These are phyloP conservation scores for Catostylus mosaicus DNA, from an alignment of 30 jellyfish, hydroid and myxozoan genomes.

Conservation along the genomic window DNA sequence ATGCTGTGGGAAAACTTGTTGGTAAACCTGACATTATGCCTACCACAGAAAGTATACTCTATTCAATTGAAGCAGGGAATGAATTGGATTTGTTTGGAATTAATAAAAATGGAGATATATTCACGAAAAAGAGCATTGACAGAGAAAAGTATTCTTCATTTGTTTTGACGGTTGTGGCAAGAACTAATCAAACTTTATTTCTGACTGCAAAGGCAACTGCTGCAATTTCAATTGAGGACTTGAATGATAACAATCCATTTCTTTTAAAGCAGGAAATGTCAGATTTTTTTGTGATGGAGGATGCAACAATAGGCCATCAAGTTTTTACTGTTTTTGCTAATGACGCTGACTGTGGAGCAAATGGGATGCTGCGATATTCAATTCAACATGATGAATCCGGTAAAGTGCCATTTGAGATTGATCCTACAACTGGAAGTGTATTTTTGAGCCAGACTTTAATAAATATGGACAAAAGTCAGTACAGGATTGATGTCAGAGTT, in stretches of 20 bases:
- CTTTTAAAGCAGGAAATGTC: not conserved
- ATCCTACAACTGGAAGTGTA: slow-evolving; percentile 69
- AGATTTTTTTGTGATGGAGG: slow-evolving; percentile 35
- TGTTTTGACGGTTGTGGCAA: slow-evolving; percentile 31
- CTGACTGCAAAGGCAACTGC: slow-evolving; percentile 33
- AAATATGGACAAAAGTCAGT: not conserved
- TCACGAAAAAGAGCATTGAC: slow-evolving; percentile 52
- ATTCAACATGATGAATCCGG: slow-evolving; percentile 3
- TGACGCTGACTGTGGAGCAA: slow-evolving; percentile 72
- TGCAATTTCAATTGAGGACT: slow-evolving; percentile 48
- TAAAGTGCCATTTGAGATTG: slow-evolving; percentile 40
- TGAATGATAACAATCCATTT: slow-evolving; percentile 72
- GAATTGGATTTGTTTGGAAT: slow-evolving; percentile 33
- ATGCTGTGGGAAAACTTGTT: slow-evolving; percentile 45
- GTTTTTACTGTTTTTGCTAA: slow-evolving; percentile 36
- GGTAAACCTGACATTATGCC: slow-evolving; percentile 20
- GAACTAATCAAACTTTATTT: slow-evolving; percentile 41
- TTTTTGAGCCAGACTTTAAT: slow-evolving; percentile 44
- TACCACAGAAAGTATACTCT: not conserved
- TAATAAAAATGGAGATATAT: slow-evolving; percentile 42
- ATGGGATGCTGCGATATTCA: slow-evolving; percentile 47
- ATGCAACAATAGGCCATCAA: slow-evolving; percentile 18
- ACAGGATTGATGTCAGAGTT: slow-evolving; percentile 13
- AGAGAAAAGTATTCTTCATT: slow-evolving; percentile 35
- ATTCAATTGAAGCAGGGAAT: slow-evolving; percentile 47